Evolutionary conservation across 2,888 invertebrate genomes (phyloP), one percentile per base, ranked within the genome.

Genomic region (Lysandra bellargus): DNA sequence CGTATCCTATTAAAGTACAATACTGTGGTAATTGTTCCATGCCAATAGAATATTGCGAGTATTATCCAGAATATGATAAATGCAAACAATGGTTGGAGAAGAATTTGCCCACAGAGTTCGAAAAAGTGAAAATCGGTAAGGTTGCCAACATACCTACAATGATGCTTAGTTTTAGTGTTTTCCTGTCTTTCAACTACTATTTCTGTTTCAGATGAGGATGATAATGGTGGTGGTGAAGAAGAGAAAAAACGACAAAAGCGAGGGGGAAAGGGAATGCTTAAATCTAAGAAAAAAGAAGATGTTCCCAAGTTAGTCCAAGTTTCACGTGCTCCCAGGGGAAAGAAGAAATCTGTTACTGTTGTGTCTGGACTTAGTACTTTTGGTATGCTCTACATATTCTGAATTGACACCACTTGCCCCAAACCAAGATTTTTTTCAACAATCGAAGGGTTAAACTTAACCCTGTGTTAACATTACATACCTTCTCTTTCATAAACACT

Each of bases 1-100:
- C 94, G 81, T 99, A 99, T 91, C 99, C 99, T 33, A 85, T 98
- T 81, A 96, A 96, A 89, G 97, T 99, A 81, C 95, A 96, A 84
- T 99, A 99, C 91, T 99, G 99, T 91, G 99, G 99, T 75, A 98
- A 98, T 91, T 98, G 98, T 94, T 96, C 97, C 81, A 97, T 98
- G 96, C 98, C 98, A n/a, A 97, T 98, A 88, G 98, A 98, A 97
- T 99, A 99, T 90, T 99, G 99, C 91, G 99, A 99, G 95, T 99
- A 98, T 91, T 99, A 99, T 92, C 99, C 99, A 12, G 98, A 98
- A 90, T 98, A 98, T 89, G 99, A 99, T 83, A 98, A 98, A 92
- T 99, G 99, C 90, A 98, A 99, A 90, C 97, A 97, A 83, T 99
- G 99, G 99, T 92, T 99, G 83, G 98, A 99, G 91, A 97, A 97